phyloP scores from a whole-genome alignment of 1,140 invertebrate species.

The Lerema accius region DNA sequence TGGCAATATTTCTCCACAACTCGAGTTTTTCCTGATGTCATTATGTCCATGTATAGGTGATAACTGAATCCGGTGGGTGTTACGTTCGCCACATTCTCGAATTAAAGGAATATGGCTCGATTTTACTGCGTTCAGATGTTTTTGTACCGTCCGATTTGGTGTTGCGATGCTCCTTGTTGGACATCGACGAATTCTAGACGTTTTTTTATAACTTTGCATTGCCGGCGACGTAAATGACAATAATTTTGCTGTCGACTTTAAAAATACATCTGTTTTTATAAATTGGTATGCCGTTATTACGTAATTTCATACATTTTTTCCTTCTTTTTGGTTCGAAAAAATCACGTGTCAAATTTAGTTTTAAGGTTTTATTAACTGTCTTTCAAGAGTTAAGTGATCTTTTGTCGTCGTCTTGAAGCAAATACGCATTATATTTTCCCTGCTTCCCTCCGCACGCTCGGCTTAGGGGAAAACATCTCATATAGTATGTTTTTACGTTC shows the following conservation, averaged over 20 bases:
- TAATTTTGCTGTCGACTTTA: background rate
- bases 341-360: too few relatives aligned
- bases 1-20: conserved; percentile 58
- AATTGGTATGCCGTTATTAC: too few relatives aligned
- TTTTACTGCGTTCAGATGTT: conserved; percentile 32
- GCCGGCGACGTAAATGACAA: too few relatives aligned
- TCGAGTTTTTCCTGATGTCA: conserved; percentile 69
- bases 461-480: conserved; percentile 7
- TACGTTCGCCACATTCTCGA: conserved; percentile 6
- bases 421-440: background rate
- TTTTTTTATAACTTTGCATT: background rate
- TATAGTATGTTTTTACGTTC: conserved; percentile 26
- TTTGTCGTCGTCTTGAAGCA: background rate
- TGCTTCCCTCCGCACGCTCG: background rate
- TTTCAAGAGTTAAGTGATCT: too few relatives aligned
- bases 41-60: conserved; percentile 69
- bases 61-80: conserved; percentile 57
- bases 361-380: background rate
- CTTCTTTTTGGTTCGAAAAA: too few relatives aligned
- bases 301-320: too few relatives aligned
- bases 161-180: background rate
- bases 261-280: too few relatives aligned
- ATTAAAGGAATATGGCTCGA: conserved; percentile 45
- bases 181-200: background rate
- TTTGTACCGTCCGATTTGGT: conserved; percentile 22